Evolutionary conservation across 1,140 invertebrate genomes (phyloP).

Genomic region (Lepidurus arcticus): DNA sequence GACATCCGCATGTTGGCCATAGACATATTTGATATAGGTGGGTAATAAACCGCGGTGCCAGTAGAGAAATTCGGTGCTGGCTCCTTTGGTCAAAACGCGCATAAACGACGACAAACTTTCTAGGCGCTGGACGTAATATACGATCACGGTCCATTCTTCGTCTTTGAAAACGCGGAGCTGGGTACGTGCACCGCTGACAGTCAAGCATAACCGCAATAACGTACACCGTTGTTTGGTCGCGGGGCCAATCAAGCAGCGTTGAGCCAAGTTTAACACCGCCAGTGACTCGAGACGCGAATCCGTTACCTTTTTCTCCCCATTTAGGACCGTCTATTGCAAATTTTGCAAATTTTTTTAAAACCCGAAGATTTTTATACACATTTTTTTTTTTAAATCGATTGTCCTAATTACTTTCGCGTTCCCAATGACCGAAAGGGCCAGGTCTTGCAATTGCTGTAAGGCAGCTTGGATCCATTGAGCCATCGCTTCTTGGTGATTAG

Average conservation of each 20-base stretch:
- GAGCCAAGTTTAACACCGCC: conserved; percentile 29
- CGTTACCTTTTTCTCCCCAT: conserved; percentile 34
- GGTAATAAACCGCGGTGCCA: conserved; percentile 72
- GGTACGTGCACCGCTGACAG: conserved; percentile 1
- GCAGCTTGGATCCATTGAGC: conserved; percentile 2
- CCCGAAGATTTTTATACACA: conserved; percentile 54
- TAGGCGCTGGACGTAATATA: conserved; percentile 50
- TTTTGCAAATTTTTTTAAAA: too few species aligned
- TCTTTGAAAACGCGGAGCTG: conserved; percentile 24
- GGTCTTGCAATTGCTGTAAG: conserved; percentile 41
- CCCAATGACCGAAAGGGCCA: conserved; percentile 32
- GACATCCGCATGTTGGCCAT: conserved; percentile 56
- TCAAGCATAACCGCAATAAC: conserved; percentile 15
- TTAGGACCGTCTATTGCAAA: not conserved
- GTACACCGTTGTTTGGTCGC: conserved; percentile 26
- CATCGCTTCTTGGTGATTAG: not conserved
- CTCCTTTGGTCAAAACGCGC: conserved; percentile 49
- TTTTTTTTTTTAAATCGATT: conserved; percentile 47
- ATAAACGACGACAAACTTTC: conserved; percentile 66
- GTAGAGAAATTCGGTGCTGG: conserved; percentile 67
- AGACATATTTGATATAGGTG: conserved; percentile 66
- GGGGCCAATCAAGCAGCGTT: conserved; percentile 33
- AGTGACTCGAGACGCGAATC: conserved; percentile 29
- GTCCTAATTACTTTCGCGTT: conserved; percentile 37
- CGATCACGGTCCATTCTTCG: conserved; percentile 43